Percentiles rank a stretch among this genome's conserved stretches.
Conservation (phyloP, 2,113 vertebrate genomes). For the Bagarius yarrelli region DNA sequence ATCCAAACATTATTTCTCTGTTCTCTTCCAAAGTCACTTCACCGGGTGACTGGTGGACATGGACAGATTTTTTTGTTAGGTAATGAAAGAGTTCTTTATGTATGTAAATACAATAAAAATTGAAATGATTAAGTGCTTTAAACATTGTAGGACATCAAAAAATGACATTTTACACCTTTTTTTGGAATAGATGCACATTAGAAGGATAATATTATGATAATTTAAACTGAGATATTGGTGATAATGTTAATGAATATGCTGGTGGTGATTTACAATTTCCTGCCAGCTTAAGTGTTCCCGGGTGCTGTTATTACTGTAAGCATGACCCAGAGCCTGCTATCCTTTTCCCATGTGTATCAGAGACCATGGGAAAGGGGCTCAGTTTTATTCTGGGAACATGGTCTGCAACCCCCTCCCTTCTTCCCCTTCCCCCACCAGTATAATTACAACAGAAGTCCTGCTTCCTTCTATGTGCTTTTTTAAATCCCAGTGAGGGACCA, state of each 20-base stretch:
- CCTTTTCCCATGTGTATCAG: conserved; percentile 34
- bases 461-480: not conserved
- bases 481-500: conserved; percentile 2
- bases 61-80: not conserved
- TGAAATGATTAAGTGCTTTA: too few relatives aligned
- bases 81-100: too few relatives aligned
- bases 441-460: conserved; percentile 11
- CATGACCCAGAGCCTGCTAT: conserved; percentile 19
- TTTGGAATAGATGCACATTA: not conserved
- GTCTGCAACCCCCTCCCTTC: conserved; percentile 22
- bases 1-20: conserved; percentile 27
- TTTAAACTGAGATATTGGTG: not conserved
- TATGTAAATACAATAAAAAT: too few relatives aligned
- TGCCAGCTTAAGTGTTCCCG: conserved; percentile 12
- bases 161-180: not conserved
- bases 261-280: conserved; percentile 23
- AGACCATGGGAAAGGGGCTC: conserved; percentile 56
- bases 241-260: not conserved
- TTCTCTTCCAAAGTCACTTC: not conserved
- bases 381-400: conserved; percentile 55
- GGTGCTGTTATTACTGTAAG: conserved; percentile 31
- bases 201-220: not conserved
- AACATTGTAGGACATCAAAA: too few relatives aligned
- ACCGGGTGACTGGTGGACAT: not conserved
- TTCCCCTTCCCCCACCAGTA: not conserved